Conservation (phyloP, 2,888 invertebrate genomes). For the Ormia ochracea region DNA sequence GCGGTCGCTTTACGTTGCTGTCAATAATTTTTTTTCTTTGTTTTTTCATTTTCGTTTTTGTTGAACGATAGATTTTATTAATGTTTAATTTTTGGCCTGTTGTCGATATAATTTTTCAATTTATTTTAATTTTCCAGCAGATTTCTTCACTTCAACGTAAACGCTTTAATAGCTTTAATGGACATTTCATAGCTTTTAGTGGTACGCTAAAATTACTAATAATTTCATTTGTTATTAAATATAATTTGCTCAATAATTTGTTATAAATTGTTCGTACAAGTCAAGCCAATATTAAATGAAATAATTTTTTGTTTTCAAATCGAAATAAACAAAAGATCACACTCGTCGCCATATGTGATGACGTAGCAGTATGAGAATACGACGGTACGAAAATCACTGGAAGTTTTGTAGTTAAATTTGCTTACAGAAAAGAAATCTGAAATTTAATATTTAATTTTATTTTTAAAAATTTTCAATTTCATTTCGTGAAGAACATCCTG, state of each 20-base stretch:
- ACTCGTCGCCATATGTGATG: too few relatives aligned
- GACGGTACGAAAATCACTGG: too few relatives aligned
- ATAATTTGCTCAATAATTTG: constrained; percentile 60
- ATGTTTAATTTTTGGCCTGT: constrained; percentile 34
- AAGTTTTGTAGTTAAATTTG: too few relatives aligned
- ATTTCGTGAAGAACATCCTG: too few relatives aligned
- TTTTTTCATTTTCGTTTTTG: not conserved
- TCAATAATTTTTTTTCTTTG: not conserved
- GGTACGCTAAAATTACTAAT: constrained; percentile 47
- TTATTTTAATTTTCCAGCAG: constrained; percentile 31
- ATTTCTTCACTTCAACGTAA: constrained; percentile 39
- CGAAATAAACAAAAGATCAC: too few relatives aligned
- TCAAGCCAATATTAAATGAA: not conserved
- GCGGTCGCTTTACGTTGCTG: not conserved
- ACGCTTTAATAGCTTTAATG: constrained; percentile 12
- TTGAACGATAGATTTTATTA: constrained; percentile 32
- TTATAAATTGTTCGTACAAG: constrained; percentile 46
- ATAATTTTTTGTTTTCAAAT: constrained; percentile 21
- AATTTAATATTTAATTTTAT: too few relatives aligned
- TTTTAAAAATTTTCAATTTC: too few relatives aligned
- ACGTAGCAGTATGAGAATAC: too few relatives aligned
- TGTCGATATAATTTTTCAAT: constrained; percentile 56
- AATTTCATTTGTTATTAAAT: constrained; percentile 57
- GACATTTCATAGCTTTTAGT: constrained; percentile 39
- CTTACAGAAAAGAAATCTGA: too few relatives aligned